Percentiles rank a stretch among this genome's conserved stretches.
These are phyloP conservation scores for Garra rufa DNA, from an alignment of 2,113 vertebrate genomes.

Conservation along the genomic window DNA sequence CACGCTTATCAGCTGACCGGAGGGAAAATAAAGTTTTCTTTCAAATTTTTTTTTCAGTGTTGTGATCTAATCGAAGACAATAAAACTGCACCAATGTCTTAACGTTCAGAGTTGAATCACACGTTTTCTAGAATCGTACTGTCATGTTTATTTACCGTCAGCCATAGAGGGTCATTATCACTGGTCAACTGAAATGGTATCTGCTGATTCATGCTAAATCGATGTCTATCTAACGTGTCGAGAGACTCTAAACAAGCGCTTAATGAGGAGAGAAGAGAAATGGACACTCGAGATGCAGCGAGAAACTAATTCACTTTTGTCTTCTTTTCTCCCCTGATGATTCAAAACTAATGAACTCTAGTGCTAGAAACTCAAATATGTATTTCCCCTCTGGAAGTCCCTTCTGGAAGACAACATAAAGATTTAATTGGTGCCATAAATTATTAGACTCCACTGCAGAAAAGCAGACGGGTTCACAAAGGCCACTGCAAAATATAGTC, in stretches of 20 bases:
- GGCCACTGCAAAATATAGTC: not conserved
- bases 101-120: no score
- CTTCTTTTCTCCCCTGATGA: slow-evolving; percentile 33
- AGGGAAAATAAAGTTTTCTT: no score
- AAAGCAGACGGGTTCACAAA: not conserved
- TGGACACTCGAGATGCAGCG: slow-evolving; percentile 28
- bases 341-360: slow-evolving; percentile 33
- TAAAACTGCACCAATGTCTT: no score
- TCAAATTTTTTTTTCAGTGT: no score
- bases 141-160: not conserved
- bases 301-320: slow-evolving; percentile 20
- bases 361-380: slow-evolving; percentile 31
- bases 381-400: slow-evolving; percentile 13
- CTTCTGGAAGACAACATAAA: slow-evolving; percentile 32
- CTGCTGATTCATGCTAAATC: slow-evolving; percentile 1
- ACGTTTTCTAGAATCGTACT: no score
- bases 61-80: no score
- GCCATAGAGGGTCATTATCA: not conserved
- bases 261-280: slow-evolving; percentile 33
- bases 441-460: not conserved
- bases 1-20: no score
- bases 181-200: no score
- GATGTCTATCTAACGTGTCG: not conserved
- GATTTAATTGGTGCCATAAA: slow-evolving; percentile 45
- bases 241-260: not conserved